These are phyloP conservation scores for Psittacula echo DNA, from an alignment of 2,797 vertebrate genomes.

Conservation along the genomic window DNA sequence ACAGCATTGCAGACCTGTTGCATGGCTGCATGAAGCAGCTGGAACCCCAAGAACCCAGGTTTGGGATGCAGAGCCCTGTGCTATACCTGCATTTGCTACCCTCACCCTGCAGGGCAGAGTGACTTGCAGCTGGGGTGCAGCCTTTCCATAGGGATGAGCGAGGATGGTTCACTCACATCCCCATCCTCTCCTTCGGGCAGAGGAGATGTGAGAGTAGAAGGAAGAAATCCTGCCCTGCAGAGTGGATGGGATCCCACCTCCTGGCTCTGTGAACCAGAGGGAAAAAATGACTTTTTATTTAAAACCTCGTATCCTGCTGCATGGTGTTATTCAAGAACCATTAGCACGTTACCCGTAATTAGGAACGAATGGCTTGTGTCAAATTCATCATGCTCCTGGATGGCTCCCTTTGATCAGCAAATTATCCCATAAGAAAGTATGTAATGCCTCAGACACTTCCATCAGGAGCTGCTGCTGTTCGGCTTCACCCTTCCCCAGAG, in stretches of 20 bases:
- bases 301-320: neutral
- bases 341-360: slow-evolving; percentile 42
- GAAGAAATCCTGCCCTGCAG: neutral
- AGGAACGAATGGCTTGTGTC: slow-evolving; percentile 64
- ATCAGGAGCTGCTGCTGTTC: neutral
- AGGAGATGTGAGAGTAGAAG: neutral
- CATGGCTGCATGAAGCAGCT: fast-evolving
- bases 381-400: slow-evolving; percentile 19
- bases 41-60: neutral
- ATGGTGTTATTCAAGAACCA: slow-evolving; percentile 23
- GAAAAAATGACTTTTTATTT: neutral
- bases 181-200: neutral
- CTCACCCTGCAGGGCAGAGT: neutral
- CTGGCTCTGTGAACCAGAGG: neutral
- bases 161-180: neutral
- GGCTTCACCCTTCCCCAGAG: neutral
- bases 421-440: neutral
- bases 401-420: slow-evolving; percentile 16
- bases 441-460: neutral
- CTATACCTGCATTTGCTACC: neutral
- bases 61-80: fast-evolving
- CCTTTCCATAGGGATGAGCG: neutral
- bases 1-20: neutral
- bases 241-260: neutral
- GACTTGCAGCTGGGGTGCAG: neutral